These are phyloP conservation scores for Drosophila basisetae DNA, from an alignment of 2,888 invertebrate genomes.

Conservation along the genomic window DNA sequence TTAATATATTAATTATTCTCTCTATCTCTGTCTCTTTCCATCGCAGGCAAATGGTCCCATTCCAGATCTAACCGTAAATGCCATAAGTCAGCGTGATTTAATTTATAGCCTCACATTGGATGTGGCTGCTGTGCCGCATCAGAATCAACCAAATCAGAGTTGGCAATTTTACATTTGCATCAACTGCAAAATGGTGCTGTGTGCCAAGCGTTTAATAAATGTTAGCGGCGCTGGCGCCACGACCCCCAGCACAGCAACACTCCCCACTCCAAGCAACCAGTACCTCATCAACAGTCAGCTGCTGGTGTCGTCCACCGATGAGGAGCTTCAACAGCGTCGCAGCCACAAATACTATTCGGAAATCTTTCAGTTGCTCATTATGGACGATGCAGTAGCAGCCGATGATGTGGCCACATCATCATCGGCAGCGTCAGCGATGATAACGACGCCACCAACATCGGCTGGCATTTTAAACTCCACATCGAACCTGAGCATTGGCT, in stretches of 20 bases:
- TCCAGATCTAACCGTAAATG: constrained; percentile 76
- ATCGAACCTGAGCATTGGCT: constrained; percentile 58
- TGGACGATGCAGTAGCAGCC: constrained; percentile 55
- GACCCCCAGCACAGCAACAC: constrained; percentile 23
- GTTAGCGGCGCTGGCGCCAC: constrained; percentile 36
- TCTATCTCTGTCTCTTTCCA: not conserved
- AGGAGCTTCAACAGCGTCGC: constrained; percentile 88
- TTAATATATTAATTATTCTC: constrained; percentile 1
- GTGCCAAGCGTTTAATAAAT: constrained; percentile 70
- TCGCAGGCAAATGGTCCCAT: constrained; percentile 83
- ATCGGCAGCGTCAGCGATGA: constrained; percentile 75
- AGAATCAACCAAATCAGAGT: constrained; percentile 33
- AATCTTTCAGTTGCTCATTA: constrained; percentile 89
- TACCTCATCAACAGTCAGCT: constrained; percentile 82
- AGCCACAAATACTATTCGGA: constrained; percentile 89
- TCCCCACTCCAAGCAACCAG: constrained; percentile 10
- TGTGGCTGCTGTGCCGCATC: constrained; percentile 16
- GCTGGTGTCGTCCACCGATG: constrained; percentile 85
- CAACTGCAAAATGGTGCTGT: constrained; percentile 83
- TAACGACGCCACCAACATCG: constrained; percentile 74
- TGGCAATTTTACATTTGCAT: constrained; percentile 84
- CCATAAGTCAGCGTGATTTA: constrained; percentile 80
- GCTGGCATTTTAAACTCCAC: constrained; percentile 37
- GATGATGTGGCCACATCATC: constrained; percentile 66
- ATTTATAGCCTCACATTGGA: constrained; percentile 77